Evolutionary conservation across 2,113 vertebrate genomes (phyloP).

Genomic region (Dipodomys ordii): DNA sequence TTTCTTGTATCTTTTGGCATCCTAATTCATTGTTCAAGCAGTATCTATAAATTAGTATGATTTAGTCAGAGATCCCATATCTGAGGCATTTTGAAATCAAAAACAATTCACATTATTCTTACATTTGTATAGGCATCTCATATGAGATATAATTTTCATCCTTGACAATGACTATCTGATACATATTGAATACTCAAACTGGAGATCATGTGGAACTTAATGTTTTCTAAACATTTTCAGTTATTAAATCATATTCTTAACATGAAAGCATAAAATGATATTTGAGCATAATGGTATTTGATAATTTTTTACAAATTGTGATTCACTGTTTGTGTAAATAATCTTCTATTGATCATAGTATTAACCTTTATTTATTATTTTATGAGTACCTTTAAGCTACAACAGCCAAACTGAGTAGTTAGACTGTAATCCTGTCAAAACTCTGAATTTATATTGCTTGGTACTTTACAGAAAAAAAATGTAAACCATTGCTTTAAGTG

Average conservation of each 20-base stretch:
- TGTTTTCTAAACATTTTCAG: neutral
- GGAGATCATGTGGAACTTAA: neutral
- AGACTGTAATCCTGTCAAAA: neutral
- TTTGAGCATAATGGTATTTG: neutral
- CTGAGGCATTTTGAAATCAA: conserved; percentile 24
- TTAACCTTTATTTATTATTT: neutral
- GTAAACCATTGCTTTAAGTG: neutral
- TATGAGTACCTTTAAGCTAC: neutral
- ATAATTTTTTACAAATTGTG: neutral
- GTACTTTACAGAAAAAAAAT: neutral
- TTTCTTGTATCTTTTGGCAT: conserved; percentile 26
- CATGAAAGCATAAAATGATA: neutral
- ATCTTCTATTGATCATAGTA: neutral
- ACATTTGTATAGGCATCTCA: neutral
- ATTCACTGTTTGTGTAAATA: neutral
- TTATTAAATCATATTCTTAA: neutral
- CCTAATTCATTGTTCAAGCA: conserved; percentile 32
- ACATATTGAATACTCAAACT: neutral
- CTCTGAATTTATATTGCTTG: neutral
- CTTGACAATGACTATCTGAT: neutral
- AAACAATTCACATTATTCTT: conserved; percentile 26
- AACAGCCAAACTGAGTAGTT: neutral
- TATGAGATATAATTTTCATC: neutral
- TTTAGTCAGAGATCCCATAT: neutral
- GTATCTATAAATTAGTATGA: neutral